Evolutionary conservation across 1,140 invertebrate genomes (phyloP), one percentile per base, ranked within the genome.

Genomic region (Lepidurus arcticus): DNA sequence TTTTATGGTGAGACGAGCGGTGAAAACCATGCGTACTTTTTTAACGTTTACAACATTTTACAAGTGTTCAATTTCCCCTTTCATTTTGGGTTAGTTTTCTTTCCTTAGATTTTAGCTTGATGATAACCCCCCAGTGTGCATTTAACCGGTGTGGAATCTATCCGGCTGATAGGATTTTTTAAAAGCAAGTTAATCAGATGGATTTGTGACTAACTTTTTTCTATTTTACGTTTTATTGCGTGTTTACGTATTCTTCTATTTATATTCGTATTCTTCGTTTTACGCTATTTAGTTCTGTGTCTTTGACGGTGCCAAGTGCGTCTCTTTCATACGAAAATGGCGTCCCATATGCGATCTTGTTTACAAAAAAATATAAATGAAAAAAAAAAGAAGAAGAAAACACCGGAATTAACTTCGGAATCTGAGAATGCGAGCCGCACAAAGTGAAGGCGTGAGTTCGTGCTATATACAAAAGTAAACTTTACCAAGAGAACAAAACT

Each of bases 121-220:
- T 4, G 34, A 34, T 34, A 34, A 34, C 34, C 34, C n/a, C 53
- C 53, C 53, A 65, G 53, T 65, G 53, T 65, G 53, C 53, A 65
- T 65, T 65, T 65, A 65, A 65, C 53, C 53, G 53, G 53, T 65
- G 53, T 65, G 53, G 53, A 65, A 65, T 65, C 16, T 65, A 65
- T 65, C 53, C 53, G 53, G 53, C 53, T 65, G 6, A 21, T 13
- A 53, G 34, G 34, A 34, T 4, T 34, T 34, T 4, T 34, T 34
- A 34, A 34, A 34, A 34, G 26, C 34, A 4, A 34, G 1, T 34
- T 34, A 34, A 3, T 3, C 34, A 34, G 34, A 34, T 34, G 34
- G 4, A 34, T 34, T 34, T 34, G 34, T 3, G 3, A 34, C 34
- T 34, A 34, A 34, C 34, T 34, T 34, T 34, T 34, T 34, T 34